Evolutionary conservation across 2,797 vertebrate species (phyloP).

Genomic region (Chaetodon trifasciatus): DNA sequence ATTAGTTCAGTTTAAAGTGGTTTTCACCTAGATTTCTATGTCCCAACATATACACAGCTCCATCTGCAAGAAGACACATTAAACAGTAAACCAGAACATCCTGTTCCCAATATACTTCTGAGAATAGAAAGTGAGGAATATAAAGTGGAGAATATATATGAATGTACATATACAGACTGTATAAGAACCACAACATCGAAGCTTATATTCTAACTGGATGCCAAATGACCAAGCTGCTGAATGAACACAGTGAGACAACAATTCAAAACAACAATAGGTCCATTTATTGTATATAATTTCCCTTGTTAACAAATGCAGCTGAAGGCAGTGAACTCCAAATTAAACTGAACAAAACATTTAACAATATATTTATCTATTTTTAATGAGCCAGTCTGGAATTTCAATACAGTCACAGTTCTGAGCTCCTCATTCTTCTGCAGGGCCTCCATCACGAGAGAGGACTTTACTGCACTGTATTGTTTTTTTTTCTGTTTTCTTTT

Average conservation of each 20-base stretch:
- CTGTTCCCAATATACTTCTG: not conserved
- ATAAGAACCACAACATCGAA: not conserved
- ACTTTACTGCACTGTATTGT: slow-evolving; percentile 32
- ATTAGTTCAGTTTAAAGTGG: slow-evolving; percentile 7
- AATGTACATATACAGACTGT: not conserved
- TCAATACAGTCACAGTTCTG: slow-evolving; percentile 10
- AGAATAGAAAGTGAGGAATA: not conserved
- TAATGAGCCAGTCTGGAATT: slow-evolving; percentile 49
- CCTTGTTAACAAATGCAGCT: slow-evolving; percentile 28
- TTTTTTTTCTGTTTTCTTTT: not conserved
- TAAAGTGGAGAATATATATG: not conserved
- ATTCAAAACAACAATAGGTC: slow-evolving; percentile 16
- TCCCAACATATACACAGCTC: no score
- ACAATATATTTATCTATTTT: slow-evolving; percentile 37
- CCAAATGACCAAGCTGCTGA: slow-evolving; percentile 2
- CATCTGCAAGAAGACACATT: not conserved
- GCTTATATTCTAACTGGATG: not conserved
- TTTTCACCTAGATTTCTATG: not conserved
- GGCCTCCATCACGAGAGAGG: slow-evolving; percentile 41
- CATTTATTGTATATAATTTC: slow-evolving; percentile 14
- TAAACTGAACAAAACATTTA: slow-evolving; percentile 25
- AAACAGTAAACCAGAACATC: not conserved
- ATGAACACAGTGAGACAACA: not conserved
- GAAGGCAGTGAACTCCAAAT: slow-evolving; percentile 17
- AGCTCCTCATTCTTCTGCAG: slow-evolving; percentile 21